Evolutionary conservation across 2,888 invertebrate species (phyloP).

Genomic region (Lasioglossum leucozonium): DNA sequence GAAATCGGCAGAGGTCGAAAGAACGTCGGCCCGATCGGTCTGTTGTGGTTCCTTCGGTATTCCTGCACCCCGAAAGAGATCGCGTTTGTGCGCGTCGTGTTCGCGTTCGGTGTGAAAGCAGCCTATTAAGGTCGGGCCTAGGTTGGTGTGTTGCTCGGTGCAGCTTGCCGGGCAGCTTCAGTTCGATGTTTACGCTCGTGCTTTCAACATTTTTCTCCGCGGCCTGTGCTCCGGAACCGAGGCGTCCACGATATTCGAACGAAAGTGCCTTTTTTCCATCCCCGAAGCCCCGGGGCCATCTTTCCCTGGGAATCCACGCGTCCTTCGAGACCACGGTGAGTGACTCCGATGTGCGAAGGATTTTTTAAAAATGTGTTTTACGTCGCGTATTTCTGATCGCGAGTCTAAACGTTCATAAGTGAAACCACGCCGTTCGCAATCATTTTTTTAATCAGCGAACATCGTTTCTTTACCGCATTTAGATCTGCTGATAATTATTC

Average conservation of each 20-base stretch:
- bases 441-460: background rate
- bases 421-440: background rate
- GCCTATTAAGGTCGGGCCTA: slow-evolving; percentile 66
- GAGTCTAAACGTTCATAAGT: background rate
- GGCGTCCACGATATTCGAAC: slow-evolving; percentile 23
- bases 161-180: slow-evolving; percentile 72
- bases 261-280: background rate
- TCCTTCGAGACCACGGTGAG: slow-evolving; percentile 24
- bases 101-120: slow-evolving; percentile 67
- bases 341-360: background rate
- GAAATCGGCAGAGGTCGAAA: background rate
- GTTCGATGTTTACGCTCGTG: slow-evolving; percentile 79
- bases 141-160: slow-evolving; percentile 66
- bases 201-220: slow-evolving; percentile 76
- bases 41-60: background rate
- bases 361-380: background rate
- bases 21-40: background rate
- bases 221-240: slow-evolving; percentile 34
- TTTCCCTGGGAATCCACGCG: background rate
- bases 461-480: background rate
- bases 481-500: background rate
- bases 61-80: background rate
- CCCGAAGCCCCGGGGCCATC: background rate
- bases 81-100: background rate
- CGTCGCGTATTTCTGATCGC: no score